These are phyloP conservation scores for Halcyon leucocephala DNA, from an alignment of 2,797 vertebrate species.

Conservation along the genomic window DNA sequence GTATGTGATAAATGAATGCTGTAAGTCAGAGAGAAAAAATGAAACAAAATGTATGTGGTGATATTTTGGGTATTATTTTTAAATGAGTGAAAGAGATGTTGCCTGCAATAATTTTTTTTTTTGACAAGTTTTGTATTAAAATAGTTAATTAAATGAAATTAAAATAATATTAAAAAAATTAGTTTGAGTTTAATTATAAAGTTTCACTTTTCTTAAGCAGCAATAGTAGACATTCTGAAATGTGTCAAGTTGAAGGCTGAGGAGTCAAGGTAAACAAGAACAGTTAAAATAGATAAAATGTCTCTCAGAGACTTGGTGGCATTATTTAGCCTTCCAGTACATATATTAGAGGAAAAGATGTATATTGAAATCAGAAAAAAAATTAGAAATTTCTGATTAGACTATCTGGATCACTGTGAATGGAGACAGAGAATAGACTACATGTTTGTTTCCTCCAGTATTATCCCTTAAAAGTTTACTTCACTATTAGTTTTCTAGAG, in stretches of 20 bases:
- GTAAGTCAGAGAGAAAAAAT: not conserved
- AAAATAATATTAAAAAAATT: not conserved
- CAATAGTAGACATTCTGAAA: not conserved
- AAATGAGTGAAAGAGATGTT: not conserved
- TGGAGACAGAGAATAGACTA: not conserved
- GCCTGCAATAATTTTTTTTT: not conserved
- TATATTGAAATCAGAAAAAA: not conserved
- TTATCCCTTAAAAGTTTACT: not conserved
- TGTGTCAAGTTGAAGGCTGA: not conserved
- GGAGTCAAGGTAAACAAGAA: not conserved
- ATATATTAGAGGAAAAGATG: not conserved
- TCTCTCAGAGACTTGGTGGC: not conserved
- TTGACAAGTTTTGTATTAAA: not conserved
- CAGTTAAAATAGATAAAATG: not conserved
- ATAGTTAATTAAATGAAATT: not conserved
- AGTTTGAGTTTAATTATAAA: not conserved
- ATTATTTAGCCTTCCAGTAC: not conserved
- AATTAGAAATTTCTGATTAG: not conserved
- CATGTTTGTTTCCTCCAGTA: not conserved
- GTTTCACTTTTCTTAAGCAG: not conserved
- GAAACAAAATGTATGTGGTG: not conserved
- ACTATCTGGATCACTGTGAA: not conserved
- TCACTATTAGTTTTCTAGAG: not conserved
- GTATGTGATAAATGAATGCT: not conserved
- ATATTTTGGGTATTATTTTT: not conserved